Evolutionary conservation across 2,797 vertebrate genomes (phyloP).

Genomic region (Dicrostonyx torquatus): DNA sequence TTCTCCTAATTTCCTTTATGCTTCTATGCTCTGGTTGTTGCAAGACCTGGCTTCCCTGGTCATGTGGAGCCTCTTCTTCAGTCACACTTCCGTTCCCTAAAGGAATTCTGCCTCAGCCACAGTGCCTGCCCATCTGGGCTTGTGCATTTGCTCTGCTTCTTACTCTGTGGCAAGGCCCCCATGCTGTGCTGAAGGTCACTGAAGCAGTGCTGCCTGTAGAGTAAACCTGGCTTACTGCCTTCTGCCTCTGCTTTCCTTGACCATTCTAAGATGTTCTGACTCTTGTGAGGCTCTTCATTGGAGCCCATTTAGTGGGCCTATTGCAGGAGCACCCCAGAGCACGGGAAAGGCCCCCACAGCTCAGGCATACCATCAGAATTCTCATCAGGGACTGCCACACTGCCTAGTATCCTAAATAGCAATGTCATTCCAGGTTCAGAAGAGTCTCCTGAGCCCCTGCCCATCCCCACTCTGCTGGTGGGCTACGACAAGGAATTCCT

Average conservation of each 20-base stretch:
- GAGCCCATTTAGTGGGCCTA: slow-evolving; percentile 10
- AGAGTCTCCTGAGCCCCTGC: slow-evolving; percentile 97
- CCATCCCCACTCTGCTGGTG: slow-evolving; percentile 95
- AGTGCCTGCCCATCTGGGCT: not conserved
- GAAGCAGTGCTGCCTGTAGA: slow-evolving; percentile 35
- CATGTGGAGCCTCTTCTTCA: not conserved
- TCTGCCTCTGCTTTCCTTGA: slow-evolving; percentile 43
- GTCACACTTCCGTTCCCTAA: not conserved
- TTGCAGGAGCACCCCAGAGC: not conserved
- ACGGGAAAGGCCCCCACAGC: not conserved
- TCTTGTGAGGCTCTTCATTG: not conserved
- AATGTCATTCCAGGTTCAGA: slow-evolving; percentile 91
- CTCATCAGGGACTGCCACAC: not conserved
- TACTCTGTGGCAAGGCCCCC: not conserved
- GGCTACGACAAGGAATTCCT: slow-evolving; percentile 97
- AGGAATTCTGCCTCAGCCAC: not conserved
- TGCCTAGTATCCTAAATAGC: not conserved
- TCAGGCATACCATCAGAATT: too few relatives aligned
- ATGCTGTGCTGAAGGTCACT: slow-evolving; percentile 19
- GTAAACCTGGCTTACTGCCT: not conserved
- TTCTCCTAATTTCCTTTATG: not conserved
- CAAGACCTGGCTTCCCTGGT: not conserved
- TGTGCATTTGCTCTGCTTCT: not conserved
- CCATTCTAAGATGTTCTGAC: slow-evolving; percentile 12
- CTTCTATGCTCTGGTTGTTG: fast-evolving